Evolutionary conservation across 1,140 invertebrate genomes (phyloP).

Genomic region (Probaryconus sp.): DNA sequence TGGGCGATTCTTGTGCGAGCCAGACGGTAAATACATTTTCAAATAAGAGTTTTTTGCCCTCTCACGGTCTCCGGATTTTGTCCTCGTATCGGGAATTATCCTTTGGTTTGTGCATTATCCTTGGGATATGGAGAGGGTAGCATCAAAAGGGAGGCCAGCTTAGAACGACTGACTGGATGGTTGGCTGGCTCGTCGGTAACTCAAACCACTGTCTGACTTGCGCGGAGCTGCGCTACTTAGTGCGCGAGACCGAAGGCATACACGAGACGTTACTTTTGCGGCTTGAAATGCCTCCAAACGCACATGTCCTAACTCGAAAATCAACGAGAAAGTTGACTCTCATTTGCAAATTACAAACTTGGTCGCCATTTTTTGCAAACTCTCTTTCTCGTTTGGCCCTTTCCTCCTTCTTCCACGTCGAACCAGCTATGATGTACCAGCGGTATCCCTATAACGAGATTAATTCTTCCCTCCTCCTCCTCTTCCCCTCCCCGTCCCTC

Average conservation of each 20-base stretch:
- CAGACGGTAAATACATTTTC: conserved; percentile 78
- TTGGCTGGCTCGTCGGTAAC: conserved; percentile 60
- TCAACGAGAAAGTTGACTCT: conserved; percentile 8
- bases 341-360: conserved; percentile 8
- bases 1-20: conserved; percentile 68
- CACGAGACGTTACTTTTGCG: conserved; percentile 49
- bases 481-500: too few relatives aligned
- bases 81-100: conserved; percentile 77
- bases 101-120: conserved; percentile 76
- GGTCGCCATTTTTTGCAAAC: neutral
- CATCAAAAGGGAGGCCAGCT: conserved; percentile 72
- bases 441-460: too few relatives aligned
- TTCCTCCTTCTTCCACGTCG: conserved; percentile 5
- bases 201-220: conserved; percentile 70
- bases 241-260: conserved; percentile 60
- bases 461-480: too few relatives aligned
- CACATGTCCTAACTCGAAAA: conserved; percentile 4
- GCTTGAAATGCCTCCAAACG: conserved; percentile 28
- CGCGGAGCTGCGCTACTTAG: conserved; percentile 68
- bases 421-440: too few relatives aligned
- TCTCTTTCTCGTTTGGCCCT: too few relatives aligned
- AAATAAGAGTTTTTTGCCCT: conserved; percentile 77
- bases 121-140: conserved; percentile 66
- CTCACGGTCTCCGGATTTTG: conserved; percentile 68
- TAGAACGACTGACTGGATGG: conserved; percentile 55